Evolutionary conservation across 2,113 vertebrate genomes (phyloP), one percentile per base, ranked within the genome.

Genomic region (Gavialis gangeticus): DNA sequence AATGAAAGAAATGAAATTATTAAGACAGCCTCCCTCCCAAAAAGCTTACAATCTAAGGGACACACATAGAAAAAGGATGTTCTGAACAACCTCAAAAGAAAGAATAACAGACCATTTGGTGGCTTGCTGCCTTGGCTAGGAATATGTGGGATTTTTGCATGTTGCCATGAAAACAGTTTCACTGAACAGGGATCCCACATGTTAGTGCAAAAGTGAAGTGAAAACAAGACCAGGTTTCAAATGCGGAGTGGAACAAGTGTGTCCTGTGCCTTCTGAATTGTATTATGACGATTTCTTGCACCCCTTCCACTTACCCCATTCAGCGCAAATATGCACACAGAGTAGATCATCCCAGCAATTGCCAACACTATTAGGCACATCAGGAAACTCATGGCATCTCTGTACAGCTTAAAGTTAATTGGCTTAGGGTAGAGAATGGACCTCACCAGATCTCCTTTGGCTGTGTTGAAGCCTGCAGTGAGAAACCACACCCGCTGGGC

Each of bases 371-470:
- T 54, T 2, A 98, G 98, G 82, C 97, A 98, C 84, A 98, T 93
- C 75, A 98, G 96, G 76, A 98, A 98, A 21, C 96, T 79, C n/a
- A 98, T 71, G 13, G 98, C 98, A 22, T 98, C 98, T 66, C 97
- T 96, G 90, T 98, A 98, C 78, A 98, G 96, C 84, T 97, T 98
- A 91, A 98, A 98, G 82, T 98, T 98, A 96, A 98, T 96, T 4
- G 98, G 98, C 85, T 98, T 98, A 14, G 98, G 98, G 80, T 98
- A 98, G 63, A 98, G 98, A 83, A 98, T 98, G 82, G 98, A 98
- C 79, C 98, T 97, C 88, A 98, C 98, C 3, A 98, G 97, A 85
- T 98, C 98, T 6, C 98, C 98, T 73, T 98, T 98, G 24, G 98
- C 98, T 64, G 98, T 98, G 94, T 95, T 98, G 96, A 98, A 98